A percentile compares a stretch with the other conserved stretches of the same genome.
Conservation (phyloP, 2,888 invertebrate species). For the Atrina japonica region DNA sequence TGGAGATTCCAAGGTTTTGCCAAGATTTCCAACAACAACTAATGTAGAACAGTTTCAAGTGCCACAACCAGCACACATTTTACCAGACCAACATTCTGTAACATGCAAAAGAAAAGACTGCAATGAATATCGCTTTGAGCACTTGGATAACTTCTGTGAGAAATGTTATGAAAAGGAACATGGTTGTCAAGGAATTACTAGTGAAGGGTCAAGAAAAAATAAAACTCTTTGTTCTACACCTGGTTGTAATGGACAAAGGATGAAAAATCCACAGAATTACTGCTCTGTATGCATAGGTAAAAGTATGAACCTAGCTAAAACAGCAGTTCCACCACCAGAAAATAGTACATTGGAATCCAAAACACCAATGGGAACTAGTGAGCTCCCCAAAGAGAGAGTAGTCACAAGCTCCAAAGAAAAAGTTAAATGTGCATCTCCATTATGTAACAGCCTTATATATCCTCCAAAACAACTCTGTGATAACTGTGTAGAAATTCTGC, state of each 20-base stretch:
- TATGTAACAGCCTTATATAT: slow-evolving; percentile 57
- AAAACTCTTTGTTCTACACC: slow-evolving; percentile 57
- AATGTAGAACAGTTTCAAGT: too few relatives aligned
- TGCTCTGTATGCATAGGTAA: slow-evolving; percentile 6
- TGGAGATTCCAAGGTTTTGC: neutral
- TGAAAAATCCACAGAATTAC: slow-evolving; percentile 16
- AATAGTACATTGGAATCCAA: slow-evolving; percentile 18
- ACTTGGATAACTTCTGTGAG: slow-evolving; percentile 49
- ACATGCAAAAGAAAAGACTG: slow-evolving; percentile 46
- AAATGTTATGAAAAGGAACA: slow-evolving; percentile 34
- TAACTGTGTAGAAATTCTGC: slow-evolving; percentile 54
- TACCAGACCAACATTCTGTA: slow-evolving; percentile 1
- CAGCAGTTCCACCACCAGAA: neutral
- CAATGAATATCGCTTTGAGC: slow-evolving; percentile 37
- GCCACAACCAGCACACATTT: neutral
- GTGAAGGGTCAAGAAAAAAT: neutral
- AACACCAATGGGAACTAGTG: slow-evolving; percentile 12
- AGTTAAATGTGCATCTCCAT: slow-evolving; percentile 57
- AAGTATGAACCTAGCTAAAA: neutral
- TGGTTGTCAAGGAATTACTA: neutral
- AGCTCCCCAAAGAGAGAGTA: slow-evolving; percentile 39
- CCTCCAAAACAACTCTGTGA: slow-evolving; percentile 64
- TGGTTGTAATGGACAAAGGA: slow-evolving; percentile 51
- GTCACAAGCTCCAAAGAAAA: slow-evolving; percentile 58
- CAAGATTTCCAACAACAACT: neutral